Percentiles rank a stretch among this genome's conserved stretches.
phyloP scores from a whole-genome alignment of 2,113 vertebrate genomes.

The Pituophis catenifer region DNA sequence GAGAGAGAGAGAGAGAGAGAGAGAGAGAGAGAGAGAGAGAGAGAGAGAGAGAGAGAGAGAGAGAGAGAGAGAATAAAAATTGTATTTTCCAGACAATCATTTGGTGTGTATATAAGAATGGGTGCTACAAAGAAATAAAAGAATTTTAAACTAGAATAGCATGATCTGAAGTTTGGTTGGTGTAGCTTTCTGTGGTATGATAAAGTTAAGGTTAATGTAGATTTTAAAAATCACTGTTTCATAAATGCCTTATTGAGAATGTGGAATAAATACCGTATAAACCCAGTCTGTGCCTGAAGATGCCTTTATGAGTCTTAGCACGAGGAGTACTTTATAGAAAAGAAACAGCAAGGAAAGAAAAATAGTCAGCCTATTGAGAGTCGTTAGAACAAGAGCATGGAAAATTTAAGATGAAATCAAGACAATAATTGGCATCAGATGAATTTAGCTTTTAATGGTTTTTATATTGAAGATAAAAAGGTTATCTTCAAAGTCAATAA shows the following conservation, averaged over 20 bases:
- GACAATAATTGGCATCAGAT: not conserved
- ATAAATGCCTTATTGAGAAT: not conserved
- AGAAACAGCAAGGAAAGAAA: not conserved
- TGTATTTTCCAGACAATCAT: not conserved
- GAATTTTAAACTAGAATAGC: not conserved
- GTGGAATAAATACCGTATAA: not conserved
- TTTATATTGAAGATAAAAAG: not conserved
- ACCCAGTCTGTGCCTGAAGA: not conserved
- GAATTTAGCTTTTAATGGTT: not conserved
- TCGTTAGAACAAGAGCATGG: not conserved
- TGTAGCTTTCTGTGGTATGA: not conserved
- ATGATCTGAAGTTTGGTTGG: not conserved
- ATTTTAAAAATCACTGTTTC: not conserved
- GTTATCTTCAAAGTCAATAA: not conserved
- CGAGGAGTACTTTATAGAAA: not conserved
- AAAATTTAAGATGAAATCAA: not conserved
- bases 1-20: too few species aligned
- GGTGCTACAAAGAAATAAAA: not conserved
- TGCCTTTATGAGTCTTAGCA: not conserved
- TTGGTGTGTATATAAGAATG: not conserved
- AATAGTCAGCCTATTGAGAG: not conserved
- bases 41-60: too few species aligned
- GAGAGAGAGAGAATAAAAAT: too few species aligned
- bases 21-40: too few species aligned
- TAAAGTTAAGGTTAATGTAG: not conserved